These are phyloP conservation scores for Lamellibrachia luymesi DNA, from an alignment of 1,140 invertebrate species.

Conservation along the genomic window DNA sequence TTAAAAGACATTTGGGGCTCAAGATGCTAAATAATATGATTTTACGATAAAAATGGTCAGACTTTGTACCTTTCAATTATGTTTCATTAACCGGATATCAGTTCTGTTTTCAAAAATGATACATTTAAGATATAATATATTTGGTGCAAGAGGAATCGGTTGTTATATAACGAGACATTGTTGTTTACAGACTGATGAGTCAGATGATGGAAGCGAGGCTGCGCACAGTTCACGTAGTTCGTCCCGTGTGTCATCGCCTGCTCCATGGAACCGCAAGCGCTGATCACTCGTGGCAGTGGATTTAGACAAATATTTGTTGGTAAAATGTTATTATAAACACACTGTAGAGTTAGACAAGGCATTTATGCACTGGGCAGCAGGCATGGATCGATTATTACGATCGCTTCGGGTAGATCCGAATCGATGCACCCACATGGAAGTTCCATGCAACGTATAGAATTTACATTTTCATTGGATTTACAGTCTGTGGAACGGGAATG, in stretches of 20 bases:
- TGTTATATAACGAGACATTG: background rate
- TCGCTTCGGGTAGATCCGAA: background rate
- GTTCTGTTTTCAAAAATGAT: too few relatives aligned
- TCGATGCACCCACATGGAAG: background rate
- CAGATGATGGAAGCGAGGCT: slow-evolving; percentile 11
- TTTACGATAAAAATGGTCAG: too few relatives aligned
- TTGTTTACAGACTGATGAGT: background rate
- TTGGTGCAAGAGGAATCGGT: too few relatives aligned
- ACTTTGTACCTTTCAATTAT: too few relatives aligned
- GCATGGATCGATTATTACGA: background rate
- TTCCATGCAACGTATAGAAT: background rate
- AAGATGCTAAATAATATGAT: too few relatives aligned
- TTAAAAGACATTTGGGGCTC: too few relatives aligned
- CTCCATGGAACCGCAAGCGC: slow-evolving; percentile 1
- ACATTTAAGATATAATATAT: too few relatives aligned
- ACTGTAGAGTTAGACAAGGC: background rate
- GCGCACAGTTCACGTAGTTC: background rate
- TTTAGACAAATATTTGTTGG: slow-evolving; percentile 1
- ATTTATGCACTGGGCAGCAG: background rate
- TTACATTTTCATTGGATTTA: background rate
- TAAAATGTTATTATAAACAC: background rate
- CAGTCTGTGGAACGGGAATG: background rate
- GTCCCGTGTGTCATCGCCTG: slow-evolving; percentile 7
- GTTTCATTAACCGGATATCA: too few relatives aligned
- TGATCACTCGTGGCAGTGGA: background rate